Percentiles rank a stretch among this genome's conserved stretches.
Conservation (phyloP, 1,140 invertebrate species). For the Aphelinus certus region DNA sequence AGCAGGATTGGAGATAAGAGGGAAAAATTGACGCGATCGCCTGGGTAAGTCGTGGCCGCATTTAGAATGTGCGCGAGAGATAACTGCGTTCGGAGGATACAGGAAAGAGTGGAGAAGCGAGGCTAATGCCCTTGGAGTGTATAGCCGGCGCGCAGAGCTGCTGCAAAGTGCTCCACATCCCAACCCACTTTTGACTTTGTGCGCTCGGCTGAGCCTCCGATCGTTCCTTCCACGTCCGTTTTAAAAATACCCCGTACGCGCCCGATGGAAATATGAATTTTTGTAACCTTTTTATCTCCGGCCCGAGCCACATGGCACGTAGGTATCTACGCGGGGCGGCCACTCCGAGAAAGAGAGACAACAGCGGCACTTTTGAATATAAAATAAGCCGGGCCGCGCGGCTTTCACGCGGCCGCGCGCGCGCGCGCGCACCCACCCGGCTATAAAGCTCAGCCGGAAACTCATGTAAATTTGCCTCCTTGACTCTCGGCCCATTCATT, state of each 20-base stretch:
- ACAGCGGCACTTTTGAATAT: slow-evolving; percentile 28
- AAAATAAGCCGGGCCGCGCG: slow-evolving; percentile 41
- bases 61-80: no score
- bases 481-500: no score
- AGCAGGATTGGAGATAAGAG: no score
- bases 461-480: slow-evolving; percentile 13
- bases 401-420: slow-evolving; percentile 12
- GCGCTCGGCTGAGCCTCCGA: background rate
- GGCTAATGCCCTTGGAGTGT: slow-evolving; percentile 30
- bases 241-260: slow-evolving; percentile 42
- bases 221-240: slow-evolving; percentile 28
- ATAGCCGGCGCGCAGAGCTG: background rate
- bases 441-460: slow-evolving; percentile 17
- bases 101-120: slow-evolving; percentile 8
- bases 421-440: background rate
- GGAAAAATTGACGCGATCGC: no score
- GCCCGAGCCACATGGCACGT: slow-evolving; percentile 53
- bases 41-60: no score
- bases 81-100: background rate
- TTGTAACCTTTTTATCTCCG: slow-evolving; percentile 51
- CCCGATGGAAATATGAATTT: slow-evolving; percentile 58
- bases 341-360: slow-evolving; percentile 31
- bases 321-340: slow-evolving; percentile 47
- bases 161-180: slow-evolving; percentile 25
- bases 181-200: slow-evolving; percentile 14